A percentile compares a stretch with the other conserved stretches of the same genome.
These are phyloP conservation scores for Malurus elegans DNA, from an alignment of 2,113 vertebrate genomes.

Conservation along the genomic window DNA sequence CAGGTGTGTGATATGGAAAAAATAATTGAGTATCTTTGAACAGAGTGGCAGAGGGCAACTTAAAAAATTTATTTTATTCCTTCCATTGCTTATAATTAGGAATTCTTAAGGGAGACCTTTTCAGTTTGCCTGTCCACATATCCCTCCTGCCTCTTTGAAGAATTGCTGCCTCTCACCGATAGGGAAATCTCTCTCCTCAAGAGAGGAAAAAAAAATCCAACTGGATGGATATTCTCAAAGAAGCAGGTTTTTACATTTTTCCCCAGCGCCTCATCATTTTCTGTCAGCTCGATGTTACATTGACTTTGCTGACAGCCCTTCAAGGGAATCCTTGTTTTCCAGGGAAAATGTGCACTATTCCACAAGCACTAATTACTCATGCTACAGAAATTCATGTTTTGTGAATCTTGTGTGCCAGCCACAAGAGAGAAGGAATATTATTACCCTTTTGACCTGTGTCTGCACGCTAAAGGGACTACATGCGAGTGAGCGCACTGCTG, in stretches of 20 bases:
- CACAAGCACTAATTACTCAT: not conserved
- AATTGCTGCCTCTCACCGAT: not conserved
- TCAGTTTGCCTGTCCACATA: not conserved
- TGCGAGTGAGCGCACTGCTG: not conserved
- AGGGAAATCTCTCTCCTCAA: not conserved
- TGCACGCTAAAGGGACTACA: not conserved
- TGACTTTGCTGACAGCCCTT: conserved; percentile 36
- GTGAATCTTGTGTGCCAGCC: not conserved
- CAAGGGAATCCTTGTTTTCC: conserved; percentile 12
- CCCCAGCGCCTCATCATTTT: conserved; percentile 16
- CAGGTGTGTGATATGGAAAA: not conserved
- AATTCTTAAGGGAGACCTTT: conserved; percentile 38
- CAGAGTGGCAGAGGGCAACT: conserved; percentile 20
- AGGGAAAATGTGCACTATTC: not conserved
- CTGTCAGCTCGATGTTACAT: not conserved
- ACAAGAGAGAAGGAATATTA: not conserved
- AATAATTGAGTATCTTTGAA: conserved; percentile 45
- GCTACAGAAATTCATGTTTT: not conserved
- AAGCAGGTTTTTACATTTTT: not conserved
- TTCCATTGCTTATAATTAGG: conserved; percentile 37
- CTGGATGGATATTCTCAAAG: conserved; percentile 5
- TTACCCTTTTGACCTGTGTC: not conserved
- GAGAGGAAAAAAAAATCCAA: not conserved
- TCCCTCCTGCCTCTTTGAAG: conserved; percentile 32
- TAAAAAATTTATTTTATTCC: conserved; percentile 62